phyloP scores from a whole-genome alignment of 2,888 invertebrate species.

The Oasisia sp. region DNA sequence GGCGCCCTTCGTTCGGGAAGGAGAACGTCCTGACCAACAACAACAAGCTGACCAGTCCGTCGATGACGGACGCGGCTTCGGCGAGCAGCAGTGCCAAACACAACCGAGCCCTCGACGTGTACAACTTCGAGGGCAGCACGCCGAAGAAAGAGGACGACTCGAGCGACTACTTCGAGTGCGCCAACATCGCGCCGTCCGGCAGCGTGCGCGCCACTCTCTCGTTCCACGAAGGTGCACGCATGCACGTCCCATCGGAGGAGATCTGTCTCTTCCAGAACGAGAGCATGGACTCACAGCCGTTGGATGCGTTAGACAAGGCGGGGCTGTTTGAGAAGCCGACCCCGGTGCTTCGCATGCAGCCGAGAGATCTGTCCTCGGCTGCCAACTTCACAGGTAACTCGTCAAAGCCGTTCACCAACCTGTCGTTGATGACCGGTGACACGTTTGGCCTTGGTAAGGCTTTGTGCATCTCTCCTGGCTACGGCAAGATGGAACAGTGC shows the following conservation, averaged over 20 bases:
- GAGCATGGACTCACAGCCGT: slow-evolving; percentile 30
- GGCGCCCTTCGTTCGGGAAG: slow-evolving; percentile 34
- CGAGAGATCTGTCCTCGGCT: neutral
- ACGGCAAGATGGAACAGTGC: slow-evolving; percentile 32
- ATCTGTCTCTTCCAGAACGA: slow-evolving; percentile 35
- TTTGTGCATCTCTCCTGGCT: slow-evolving; percentile 39
- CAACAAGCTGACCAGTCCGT: slow-evolving; percentile 30
- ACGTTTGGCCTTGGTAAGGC: slow-evolving; percentile 31
- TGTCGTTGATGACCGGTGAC: slow-evolving; percentile 8
- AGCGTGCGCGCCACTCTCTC: slow-evolving; percentile 36
- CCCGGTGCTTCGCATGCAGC: slow-evolving; percentile 20
- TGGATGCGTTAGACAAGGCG: slow-evolving; percentile 25
- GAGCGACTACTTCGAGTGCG: slow-evolving; percentile 32
- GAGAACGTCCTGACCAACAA: slow-evolving; percentile 29
- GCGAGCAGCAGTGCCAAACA: neutral
- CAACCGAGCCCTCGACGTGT: slow-evolving; percentile 37
- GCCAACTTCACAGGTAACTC: neutral
- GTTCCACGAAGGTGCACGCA: slow-evolving; percentile 36
- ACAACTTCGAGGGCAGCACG: slow-evolving; percentile 43
- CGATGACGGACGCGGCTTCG: neutral
- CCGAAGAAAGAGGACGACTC: slow-evolving; percentile 41
- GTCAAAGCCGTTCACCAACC: neutral
- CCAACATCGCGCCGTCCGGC: slow-evolving; percentile 27
- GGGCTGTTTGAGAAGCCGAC: neutral
- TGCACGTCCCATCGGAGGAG: slow-evolving; percentile 31